Evolutionary conservation across 2,113 vertebrate species (phyloP), one percentile per base, ranked within the genome.

Genomic region (Menidia beryllina): DNA sequence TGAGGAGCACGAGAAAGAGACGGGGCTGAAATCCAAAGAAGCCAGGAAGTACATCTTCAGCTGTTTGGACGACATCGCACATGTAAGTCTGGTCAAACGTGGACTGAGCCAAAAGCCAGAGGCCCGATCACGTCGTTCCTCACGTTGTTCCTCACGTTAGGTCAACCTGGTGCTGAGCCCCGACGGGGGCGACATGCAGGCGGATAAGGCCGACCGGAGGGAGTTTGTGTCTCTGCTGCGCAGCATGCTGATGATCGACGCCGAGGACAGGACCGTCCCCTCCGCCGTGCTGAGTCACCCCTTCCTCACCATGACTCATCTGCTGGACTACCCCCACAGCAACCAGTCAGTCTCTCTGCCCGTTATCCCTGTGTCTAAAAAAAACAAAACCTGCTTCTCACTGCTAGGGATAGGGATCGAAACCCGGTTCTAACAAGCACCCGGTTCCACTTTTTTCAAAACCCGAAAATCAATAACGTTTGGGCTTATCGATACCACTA

Each of bases 31-130:
- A 91, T 99, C 98, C 85, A 99, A 99, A 93, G 98, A 99, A 89
- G 97, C 98, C 91, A 94, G 98, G 77, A 99, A 99, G 92, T 99
- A 98, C 89, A 98, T 99, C 93, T 98, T 99, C 91, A 97, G 92
- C 94, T 97, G 94, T 94, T 94, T 99, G 93, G 96, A 97, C 81
- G 98, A 99, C 85, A 94, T 98, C 79, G 95, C 94, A 91, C 96
- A 99, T 2, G 98, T 99, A 90, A 96, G 97, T 96, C 47, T 21
- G 7, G 7, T 30, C 5, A 11, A 15, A 48, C n/a, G 7, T 5
- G 56, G 48, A 49, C 7, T 21, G 0, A 15, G 34, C 27, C 60
- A 21, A 7, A 56, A 23, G n/a, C 26, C n/a, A 68, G 23, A 10
- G 4, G n/a, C n/a, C n/a, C n/a, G n/a, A n/a, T n/a, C n/a, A n/a